phyloP scores from a whole-genome alignment of 2,888 invertebrate species.

The Drosophila nigritarsus region DNA sequence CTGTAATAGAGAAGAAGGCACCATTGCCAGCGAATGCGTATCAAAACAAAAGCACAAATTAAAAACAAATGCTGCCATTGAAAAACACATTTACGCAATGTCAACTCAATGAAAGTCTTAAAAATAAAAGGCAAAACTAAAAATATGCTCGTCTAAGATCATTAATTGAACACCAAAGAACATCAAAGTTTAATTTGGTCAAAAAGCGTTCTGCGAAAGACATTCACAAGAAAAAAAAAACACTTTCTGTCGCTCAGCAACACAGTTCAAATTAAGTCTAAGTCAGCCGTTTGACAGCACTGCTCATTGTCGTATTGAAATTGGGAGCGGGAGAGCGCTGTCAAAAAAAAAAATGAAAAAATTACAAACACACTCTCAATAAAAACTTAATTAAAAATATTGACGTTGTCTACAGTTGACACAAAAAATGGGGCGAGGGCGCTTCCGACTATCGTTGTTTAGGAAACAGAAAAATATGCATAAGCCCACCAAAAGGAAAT shows the following conservation, averaged over 20 bases:
- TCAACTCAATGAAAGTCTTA: conserved; percentile 35
- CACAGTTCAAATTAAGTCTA: conserved; percentile 34
- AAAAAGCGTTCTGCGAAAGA: not conserved
- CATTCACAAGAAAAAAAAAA: not conserved
- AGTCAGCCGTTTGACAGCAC: conserved; percentile 1
- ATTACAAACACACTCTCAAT: conserved; percentile 22
- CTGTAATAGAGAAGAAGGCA: conserved; percentile 21
- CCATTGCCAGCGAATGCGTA: conserved; percentile 57
- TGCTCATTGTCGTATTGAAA: conserved; percentile 11
- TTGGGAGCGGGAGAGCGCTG: conserved; percentile 11
- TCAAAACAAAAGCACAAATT: conserved; percentile 76
- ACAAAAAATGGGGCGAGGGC: conserved; percentile 43
- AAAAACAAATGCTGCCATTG: conserved; percentile 62
- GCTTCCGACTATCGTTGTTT: conserved; percentile 8
- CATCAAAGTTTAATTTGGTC: not conserved
- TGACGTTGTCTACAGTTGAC: conserved; percentile 35
- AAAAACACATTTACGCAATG: conserved; percentile 49
- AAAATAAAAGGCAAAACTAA: conserved; percentile 31
- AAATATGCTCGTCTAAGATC: conserved; percentile 3
- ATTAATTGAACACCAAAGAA: conserved; percentile 4
- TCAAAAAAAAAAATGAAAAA: conserved; percentile 23
- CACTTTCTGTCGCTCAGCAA: conserved; percentile 42
- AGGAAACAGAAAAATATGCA: conserved; percentile 20
- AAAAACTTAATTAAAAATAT: conserved; percentile 41
- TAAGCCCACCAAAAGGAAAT: conserved; percentile 21